Evolutionary conservation across 2,888 invertebrate genomes (phyloP), one percentile per base, ranked within the genome.

Genomic region (Andrena haemorrhoa): DNA sequence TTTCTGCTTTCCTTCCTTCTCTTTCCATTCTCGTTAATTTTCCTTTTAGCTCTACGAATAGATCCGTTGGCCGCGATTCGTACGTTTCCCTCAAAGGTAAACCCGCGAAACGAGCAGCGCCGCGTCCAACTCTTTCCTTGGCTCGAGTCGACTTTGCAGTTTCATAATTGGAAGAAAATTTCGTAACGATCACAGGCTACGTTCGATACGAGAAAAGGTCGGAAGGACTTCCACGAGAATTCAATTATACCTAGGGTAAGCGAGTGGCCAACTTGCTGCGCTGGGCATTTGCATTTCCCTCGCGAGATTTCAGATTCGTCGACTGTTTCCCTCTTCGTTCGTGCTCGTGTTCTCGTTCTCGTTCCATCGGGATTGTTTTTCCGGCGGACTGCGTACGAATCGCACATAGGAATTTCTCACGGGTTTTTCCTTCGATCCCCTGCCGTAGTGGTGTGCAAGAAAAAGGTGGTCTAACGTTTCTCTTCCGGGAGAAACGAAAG

Each of bases 351-450:
- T 56, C 47, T 35, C 53, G 31, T n/a, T 56, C 41, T 35, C 53
- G 16, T 64, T 66, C 70, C 60, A 29, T 3, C 33, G 33, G 66
- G 63, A 70, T 72, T 56, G 61, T 68, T 72, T 72, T 72, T 68
- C 58, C 49, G 20, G 20, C 31, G 23, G 51, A 41, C 23, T 23
- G n/a, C 49, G 29, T n/a, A 51, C 26, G 29, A 77, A 72, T 33
- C 6, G 51, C 35, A 16, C 41, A 16, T 41, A 16, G 33, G 5
- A 33, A 68, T 76, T 66, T 71, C 65, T 79, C 76, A 33, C 65
- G 23, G 16, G n/a, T 53, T 20, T 72, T 69, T 69, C 47, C 49
- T 26, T 20, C 26, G 49, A 68, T 35, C 20, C 60, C 29, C 29
- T 47, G 20, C 10, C 56, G 33, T 16, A 5, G 16, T 10, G 29